phyloP scores from a whole-genome alignment of 1,140 invertebrate species.

The Sesamia nonagrioides region DNA sequence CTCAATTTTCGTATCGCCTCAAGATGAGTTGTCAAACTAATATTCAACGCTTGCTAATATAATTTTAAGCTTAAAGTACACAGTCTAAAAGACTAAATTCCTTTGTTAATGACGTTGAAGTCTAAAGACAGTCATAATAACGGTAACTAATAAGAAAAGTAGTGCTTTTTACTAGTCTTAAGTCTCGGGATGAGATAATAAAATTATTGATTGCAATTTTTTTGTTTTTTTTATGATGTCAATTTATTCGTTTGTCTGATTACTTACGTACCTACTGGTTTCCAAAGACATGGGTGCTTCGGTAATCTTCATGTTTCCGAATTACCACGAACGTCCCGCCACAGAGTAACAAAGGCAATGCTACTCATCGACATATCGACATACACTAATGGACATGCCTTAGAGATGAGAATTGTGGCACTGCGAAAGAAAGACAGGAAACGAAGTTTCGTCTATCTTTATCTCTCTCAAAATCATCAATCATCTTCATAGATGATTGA shows the following conservation, averaged over 20 bases:
- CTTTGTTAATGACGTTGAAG: slow-evolving; percentile 6
- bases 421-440: too few relatives aligned
- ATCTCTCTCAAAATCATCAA: too few relatives aligned
- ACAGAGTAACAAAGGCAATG: too few relatives aligned
- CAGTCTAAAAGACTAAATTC: slow-evolving; percentile 37
- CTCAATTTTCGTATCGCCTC: not conserved
- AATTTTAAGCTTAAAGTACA: slow-evolving; percentile 25
- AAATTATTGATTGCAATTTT: slow-evolving; percentile 27
- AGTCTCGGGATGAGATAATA: slow-evolving; percentile 37
- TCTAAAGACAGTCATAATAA: slow-evolving; percentile 33
- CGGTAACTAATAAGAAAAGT: slow-evolving; percentile 23
- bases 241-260: not conserved
- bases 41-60: slow-evolving; percentile 18
- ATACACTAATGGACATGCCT: too few relatives aligned
- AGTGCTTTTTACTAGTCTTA: slow-evolving; percentile 45
- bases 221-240: not conserved
- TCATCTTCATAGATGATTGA: too few relatives aligned
- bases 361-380: too few relatives aligned
- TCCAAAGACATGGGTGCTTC: too few relatives aligned
- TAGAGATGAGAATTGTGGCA: too few relatives aligned
- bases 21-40: not conserved
- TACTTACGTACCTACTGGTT: too few relatives aligned
- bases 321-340: too few relatives aligned
- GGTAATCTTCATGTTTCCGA: too few relatives aligned
- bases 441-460: too few relatives aligned